phyloP scores from a whole-genome alignment of 2,797 vertebrate species.

The Enteromius trimaculatus region DNA sequence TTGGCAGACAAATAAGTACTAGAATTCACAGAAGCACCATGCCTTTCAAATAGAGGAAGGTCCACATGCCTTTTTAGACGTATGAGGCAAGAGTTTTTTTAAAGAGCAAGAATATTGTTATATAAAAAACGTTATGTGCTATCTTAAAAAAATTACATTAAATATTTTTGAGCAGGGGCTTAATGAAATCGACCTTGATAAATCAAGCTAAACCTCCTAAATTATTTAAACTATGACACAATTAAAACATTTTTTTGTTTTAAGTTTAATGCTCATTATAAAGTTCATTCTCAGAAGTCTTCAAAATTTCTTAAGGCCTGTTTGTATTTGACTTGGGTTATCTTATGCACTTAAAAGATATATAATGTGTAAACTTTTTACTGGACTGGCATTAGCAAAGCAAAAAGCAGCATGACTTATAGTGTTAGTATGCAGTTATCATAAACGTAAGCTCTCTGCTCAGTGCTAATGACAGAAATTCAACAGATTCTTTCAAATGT shows the following conservation, averaged over 20 bases:
- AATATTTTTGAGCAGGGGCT: too few species aligned
- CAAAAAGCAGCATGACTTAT: background rate
- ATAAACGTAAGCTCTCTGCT: background rate
- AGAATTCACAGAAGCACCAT: background rate
- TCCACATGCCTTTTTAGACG: too few species aligned
- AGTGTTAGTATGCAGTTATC: background rate
- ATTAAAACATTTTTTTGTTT: too few species aligned
- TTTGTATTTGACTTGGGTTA: background rate
- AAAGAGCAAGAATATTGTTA: too few species aligned
- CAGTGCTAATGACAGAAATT: background rate
- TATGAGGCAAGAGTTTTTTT: too few species aligned
- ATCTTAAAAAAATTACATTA: too few species aligned
- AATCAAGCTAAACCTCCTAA: too few species aligned
- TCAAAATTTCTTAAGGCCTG: background rate
- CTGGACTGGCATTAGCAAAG: background rate
- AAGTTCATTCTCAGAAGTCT: too few species aligned
- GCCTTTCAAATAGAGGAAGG: background rate
- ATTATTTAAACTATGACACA: too few species aligned
- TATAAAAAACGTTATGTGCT: too few species aligned
- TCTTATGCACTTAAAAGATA: background rate
- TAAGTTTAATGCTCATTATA: too few species aligned
- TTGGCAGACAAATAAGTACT: slow-evolving; percentile 2
- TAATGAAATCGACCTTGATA: background rate
- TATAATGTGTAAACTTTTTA: background rate
- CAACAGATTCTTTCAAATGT: background rate